Evolutionary conservation across 2,797 vertebrate genomes (phyloP).

Genomic region (Philypnodon macrostomus): DNA sequence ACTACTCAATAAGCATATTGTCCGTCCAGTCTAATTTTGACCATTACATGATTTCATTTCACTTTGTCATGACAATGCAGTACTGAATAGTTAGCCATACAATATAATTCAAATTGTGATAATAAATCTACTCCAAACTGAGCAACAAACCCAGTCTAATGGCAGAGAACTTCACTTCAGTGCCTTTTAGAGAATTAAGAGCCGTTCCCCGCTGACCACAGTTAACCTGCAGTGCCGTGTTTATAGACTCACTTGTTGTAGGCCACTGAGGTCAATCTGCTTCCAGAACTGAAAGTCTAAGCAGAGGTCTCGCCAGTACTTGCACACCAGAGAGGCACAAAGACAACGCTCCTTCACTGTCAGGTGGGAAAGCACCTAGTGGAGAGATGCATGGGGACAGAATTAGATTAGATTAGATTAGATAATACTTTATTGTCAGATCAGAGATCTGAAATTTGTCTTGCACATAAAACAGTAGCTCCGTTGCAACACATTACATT

Average conservation of each 20-base stretch:
- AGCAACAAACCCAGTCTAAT: no score
- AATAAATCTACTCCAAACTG: no score
- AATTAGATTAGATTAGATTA: no score
- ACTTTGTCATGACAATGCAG: no score
- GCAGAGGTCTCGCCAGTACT: constrained; percentile 97
- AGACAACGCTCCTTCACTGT: constrained; percentile 95
- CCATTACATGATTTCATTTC: no score
- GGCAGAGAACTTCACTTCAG: no score
- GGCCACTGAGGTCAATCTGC: constrained; percentile 95
- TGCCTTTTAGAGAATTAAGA: background rate
- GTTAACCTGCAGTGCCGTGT: background rate
- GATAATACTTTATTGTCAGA: no score
- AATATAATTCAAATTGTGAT: background rate
- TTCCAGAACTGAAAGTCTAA: constrained; percentile 99
- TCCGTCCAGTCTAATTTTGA: no score
- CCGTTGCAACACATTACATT: no score
- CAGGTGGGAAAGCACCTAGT: constrained; percentile 93
- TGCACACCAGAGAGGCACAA: constrained; percentile 94
- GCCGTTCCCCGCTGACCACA: background rate
- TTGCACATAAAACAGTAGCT: no score
- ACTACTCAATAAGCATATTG: background rate
- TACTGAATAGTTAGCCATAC: background rate
- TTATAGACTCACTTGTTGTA: constrained; percentile 86
- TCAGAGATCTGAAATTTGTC: no score
- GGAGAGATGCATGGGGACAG: no score